phyloP scores from a whole-genome alignment of 2,888 invertebrate genomes.

The Spodoptera littoralis region DNA sequence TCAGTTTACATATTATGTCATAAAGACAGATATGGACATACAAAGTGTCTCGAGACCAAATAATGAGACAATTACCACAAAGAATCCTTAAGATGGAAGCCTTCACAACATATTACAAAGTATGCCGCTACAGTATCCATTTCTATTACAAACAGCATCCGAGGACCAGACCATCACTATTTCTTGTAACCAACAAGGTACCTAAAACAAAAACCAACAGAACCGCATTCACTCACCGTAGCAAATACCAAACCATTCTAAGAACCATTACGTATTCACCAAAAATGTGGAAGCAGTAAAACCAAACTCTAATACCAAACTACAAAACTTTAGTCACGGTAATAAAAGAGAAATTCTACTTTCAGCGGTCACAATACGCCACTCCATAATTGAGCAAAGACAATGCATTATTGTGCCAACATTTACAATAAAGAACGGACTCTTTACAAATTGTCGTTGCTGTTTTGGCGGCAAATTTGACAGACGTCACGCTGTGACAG shows the following conservation, averaged over 20 bases:
- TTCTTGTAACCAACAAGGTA: neutral
- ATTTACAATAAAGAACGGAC: slow-evolving; percentile 67
- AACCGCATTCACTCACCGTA: slow-evolving; percentile 17
- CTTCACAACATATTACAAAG: too few relatives aligned
- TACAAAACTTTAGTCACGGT: slow-evolving; percentile 45
- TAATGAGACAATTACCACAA: too few relatives aligned
- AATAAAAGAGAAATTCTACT: slow-evolving; percentile 82
- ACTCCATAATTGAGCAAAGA: slow-evolving; percentile 87
- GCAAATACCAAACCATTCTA: slow-evolving; percentile 47
- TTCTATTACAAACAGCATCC: too few relatives aligned
- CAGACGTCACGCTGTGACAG: slow-evolving; percentile 78
- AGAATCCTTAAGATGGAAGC: too few relatives aligned
- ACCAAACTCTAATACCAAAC: slow-evolving; percentile 62
- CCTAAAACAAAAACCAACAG: slow-evolving; percentile 6
- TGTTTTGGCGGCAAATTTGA: slow-evolving; percentile 80
- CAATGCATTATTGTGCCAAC: slow-evolving; percentile 77
- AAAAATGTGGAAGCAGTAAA: slow-evolving; percentile 83
- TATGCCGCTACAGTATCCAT: too few relatives aligned
- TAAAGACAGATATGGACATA: too few relatives aligned
- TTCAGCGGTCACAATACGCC: slow-evolving; percentile 74
- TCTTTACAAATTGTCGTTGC: slow-evolving; percentile 61
- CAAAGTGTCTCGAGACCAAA: too few relatives aligned
- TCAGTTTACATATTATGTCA: too few relatives aligned
- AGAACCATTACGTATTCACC: slow-evolving; percentile 71
- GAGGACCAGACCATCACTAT: neutral